Conservation (phyloP, 2,113 vertebrate species). For the Channa argus region DNA sequence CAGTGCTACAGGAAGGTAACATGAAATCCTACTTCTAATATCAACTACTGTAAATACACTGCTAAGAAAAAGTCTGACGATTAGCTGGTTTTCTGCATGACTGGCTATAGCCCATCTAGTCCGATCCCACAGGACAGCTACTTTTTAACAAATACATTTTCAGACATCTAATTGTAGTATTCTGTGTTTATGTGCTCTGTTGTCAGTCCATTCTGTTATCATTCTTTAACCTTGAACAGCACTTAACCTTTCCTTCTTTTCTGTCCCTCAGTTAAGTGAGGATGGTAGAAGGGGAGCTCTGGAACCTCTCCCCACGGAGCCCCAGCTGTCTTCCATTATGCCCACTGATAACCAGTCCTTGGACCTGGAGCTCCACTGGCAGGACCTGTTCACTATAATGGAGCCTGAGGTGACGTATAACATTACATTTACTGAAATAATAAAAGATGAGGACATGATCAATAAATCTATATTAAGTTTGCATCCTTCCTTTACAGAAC, state of each 20-base stretch:
- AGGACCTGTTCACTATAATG: constrained; percentile 94
- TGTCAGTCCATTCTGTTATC: not conserved
- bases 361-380: constrained; percentile 94
- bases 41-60: too few relatives aligned
- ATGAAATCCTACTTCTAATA: not conserved
- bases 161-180: too few relatives aligned
- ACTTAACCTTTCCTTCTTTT: not conserved
- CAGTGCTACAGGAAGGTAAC: not conserved
- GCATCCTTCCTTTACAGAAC: constrained; percentile 76
- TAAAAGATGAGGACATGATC: not conserved
- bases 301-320: constrained; percentile 58
- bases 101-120: too few relatives aligned
- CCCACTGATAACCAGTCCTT: constrained; percentile 80
- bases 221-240: not conserved
- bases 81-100: too few relatives aligned
- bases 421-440: not conserved
- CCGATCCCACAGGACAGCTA: too few relatives aligned
- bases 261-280: constrained; percentile 72
- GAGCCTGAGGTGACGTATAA: constrained; percentile 87
- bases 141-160: too few relatives aligned
- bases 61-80: too few relatives aligned
- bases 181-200: too few relatives aligned
- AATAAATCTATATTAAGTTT: not conserved
- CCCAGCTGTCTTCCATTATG: constrained; percentile 82
- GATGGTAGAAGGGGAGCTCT: constrained; percentile 69